Base-by-base conservation (phyloP, 2,888 invertebrate genomes). In the Hyposoter didymator region DNA sequence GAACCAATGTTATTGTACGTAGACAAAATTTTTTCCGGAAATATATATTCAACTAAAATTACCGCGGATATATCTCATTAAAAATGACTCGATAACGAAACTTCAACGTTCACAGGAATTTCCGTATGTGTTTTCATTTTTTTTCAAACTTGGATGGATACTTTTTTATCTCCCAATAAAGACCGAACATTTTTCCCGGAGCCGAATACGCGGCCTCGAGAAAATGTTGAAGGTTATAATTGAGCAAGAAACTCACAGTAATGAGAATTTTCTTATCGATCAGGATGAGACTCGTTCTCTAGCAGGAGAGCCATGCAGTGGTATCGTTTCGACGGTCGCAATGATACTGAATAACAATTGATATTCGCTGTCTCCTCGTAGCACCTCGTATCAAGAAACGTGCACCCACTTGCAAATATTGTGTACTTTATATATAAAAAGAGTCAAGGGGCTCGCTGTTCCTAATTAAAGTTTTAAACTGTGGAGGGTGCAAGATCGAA, bases 281-380 rank as follows among this genome's bases (percentile, higher is more conserved):
- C 45, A 45, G 35, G 19, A 35, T n/a, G n/a, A 72, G 19, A 72
- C 14, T 17, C 35, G 14, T 32, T 72, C 39, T 55, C 19, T 10
- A 52, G 32, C 32, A 72, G 7, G 32, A 52, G 1, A 14, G 17
- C 52, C 35, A 4, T 35, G 5, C 7, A 28, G 32, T 69, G 45
- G 22, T 69, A 22, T 8, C 72, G 49, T 72, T 17, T 19, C 62
- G 39, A 66, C 39, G 49, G 35, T 12, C 28, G 19, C n/a, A 6
- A 39, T 0, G 22, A 49, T 32, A 66, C 76, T 66, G 35, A 76
- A 66, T 32, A 66, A 47, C 35, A 49, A 76, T 66, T 52, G 35
- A 66, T 76, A 22, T 35, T 35, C 35, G 17, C 1, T 32, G 14
- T 6, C 35, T 8, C 2, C 35, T n/a, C 35, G 7, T 10, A 0